These are phyloP conservation scores for Synchiropus splendidus DNA, from an alignment of 2,113 vertebrate genomes.

Conservation along the genomic window DNA sequence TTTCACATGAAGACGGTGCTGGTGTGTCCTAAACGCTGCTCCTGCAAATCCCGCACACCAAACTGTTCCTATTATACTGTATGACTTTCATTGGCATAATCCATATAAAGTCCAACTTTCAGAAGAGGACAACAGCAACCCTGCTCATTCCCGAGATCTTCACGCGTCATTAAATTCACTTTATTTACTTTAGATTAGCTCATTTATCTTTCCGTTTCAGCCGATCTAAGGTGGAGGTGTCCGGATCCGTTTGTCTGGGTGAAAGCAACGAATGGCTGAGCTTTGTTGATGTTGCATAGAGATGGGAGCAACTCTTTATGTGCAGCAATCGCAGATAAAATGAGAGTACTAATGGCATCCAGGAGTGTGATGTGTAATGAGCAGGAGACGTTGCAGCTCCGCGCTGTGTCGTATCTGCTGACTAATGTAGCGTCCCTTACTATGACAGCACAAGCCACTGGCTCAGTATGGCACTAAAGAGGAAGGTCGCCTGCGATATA, in stretches of 20 bases:
- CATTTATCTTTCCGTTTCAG: no score
- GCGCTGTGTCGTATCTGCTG: conserved; percentile 39
- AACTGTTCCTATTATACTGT: no score
- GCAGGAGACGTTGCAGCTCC: conserved; percentile 28
- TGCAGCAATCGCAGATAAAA: conserved; percentile 23
- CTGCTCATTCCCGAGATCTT: no score
- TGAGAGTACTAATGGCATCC: conserved; percentile 30
- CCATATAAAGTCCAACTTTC: no score
- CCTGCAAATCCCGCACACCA: no score
- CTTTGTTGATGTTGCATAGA: conserved; percentile 22
- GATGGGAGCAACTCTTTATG: conserved; percentile 20
- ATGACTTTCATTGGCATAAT: no score
- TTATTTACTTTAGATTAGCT: no score
- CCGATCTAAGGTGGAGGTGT: not conserved
- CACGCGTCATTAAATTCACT: no score
- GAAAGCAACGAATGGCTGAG: conserved; percentile 19
- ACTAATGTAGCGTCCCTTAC: conserved; percentile 45
- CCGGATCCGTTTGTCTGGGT: not conserved
- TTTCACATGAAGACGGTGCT: no score
- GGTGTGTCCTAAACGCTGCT: no score
- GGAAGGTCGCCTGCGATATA: conserved; percentile 29
- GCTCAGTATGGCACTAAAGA: conserved; percentile 20
- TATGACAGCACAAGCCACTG: conserved; percentile 19
- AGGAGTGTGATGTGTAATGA: conserved; percentile 28
- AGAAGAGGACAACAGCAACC: no score